Evolutionary conservation across 2,888 invertebrate species (phyloP), one percentile per base, ranked within the genome.

Genomic region (Tupiocoris notatus): DNA sequence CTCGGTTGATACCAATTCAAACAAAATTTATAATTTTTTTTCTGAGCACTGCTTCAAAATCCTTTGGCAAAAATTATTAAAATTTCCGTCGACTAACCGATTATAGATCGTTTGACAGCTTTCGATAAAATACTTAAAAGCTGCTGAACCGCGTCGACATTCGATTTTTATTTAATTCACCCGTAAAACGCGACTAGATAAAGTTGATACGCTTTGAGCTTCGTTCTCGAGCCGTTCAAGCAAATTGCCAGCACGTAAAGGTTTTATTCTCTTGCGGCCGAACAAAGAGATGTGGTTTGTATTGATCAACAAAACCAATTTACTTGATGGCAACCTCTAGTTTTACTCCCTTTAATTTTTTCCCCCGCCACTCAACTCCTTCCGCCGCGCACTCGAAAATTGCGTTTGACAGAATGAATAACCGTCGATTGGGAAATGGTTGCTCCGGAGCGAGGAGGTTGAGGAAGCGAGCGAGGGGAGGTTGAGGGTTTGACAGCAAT

Each of bases 401-500:
- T 70, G 70, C 59, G 70, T 70, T 70, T 70, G 70, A 70, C 70
- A 70, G 70, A 68, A 58, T 68, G 68, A 70, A 70, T 58, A 70
- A 70, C 58, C 58, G 70, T 54, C 70, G 25, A 23, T 58, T 58
- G 58, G 18, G n/a, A 67, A 54, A 67, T 56, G 59, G n/a, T 39
- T 3, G 39, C 39, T 12, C 39, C 39, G 6, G 39, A 39, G 39
- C 3, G 39, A 12, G 39, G 39, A 39, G 39, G 12, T 39, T 39
- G 39, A 7, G 39, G n/a, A 39, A 39, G 6, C 6, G 39, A 39
- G 39, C 12, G 39, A 7, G 3, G 39, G 39, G 12, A 39, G 39
- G 39, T 39, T 39, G 9, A 24, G 59, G 59, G 70, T 58, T 70
- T 70, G 70, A 70, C 70, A 39, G 70, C 70, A 70, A 70, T 70